Evolutionary conservation across 2,888 invertebrate genomes (phyloP), one percentile per base, ranked within the genome.

Genomic region (Tridacna gigas): DNA sequence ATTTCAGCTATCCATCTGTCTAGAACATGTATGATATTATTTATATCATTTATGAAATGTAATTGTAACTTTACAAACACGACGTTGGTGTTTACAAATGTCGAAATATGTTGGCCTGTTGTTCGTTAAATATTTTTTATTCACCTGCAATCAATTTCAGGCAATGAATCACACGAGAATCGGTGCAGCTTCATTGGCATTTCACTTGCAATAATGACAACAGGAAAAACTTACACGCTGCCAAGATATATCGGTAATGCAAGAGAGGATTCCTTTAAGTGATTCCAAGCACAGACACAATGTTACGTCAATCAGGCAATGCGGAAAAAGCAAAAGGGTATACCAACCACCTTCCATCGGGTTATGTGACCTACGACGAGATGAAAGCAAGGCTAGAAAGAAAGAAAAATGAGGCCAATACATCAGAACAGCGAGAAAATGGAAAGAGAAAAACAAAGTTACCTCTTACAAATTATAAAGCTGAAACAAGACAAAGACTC

Each of bases 361-460:
- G 67, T 67, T 67, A 26, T 37, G 67, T 67, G 20, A 67, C 67
- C 2, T 37, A 67, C 7, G 67, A 28, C 15, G 37, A 67, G n/a
- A 67, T 67, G 67, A 18, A 15, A 11, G 37, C 37, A 5, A 28
- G 67, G 20, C 9, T 37, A 37, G 37, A 22, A 37, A 22, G 20
- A 37, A 67, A 37, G 45, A 37, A 67, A 65, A 13, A 13, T 15
- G 51, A 51, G 11, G 51, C 11, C 11, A 51, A 51, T 15, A 51
- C 51, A n/a, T n/a, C n/a, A n/a, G n/a, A n/a, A n/a, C n/a, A n/a
- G n/a, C n/a, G n/a, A n/a, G n/a, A n/a, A n/a, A n/a, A n/a, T n/a
- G n/a, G n/a, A n/a, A n/a, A n/a, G n/a, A n/a, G n/a, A n/a, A n/a
- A n/a, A n/a, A n/a, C n/a, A n/a, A n/a, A n/a, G n/a, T n/a, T n/a